Percentiles rank a stretch among this genome's conserved stretches.
phyloP scores from a whole-genome alignment of 2,888 invertebrate species.

The Erebia aethiops region DNA sequence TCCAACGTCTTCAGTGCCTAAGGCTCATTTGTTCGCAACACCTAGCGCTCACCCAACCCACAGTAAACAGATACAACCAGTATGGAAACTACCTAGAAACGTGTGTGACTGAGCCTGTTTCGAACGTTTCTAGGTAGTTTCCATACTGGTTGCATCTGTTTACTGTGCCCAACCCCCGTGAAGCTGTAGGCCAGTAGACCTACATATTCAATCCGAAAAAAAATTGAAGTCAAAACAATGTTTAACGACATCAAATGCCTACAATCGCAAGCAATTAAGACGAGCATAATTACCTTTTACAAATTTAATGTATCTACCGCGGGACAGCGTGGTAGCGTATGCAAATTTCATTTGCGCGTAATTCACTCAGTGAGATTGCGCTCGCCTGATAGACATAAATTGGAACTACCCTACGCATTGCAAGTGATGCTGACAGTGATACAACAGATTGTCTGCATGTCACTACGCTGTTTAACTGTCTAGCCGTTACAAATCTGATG shows the following conservation, averaged over 20 bases:
- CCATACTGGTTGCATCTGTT: too few species aligned
- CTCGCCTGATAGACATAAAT: conserved; percentile 88
- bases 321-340: conserved; percentile 75
- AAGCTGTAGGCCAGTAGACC: too few species aligned
- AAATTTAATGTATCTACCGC: conserved; percentile 51
- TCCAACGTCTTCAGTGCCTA: too few species aligned
- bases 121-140: too few species aligned
- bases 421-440: conserved; percentile 42
- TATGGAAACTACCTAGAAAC: too few species aligned
- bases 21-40: too few species aligned
- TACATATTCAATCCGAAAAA: too few species aligned
- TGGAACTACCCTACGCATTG: conserved; percentile 81
- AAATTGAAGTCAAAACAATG: conserved; percentile 2
- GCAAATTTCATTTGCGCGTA: conserved; percentile 87
- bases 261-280: conserved; percentile 35
- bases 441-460: conserved; percentile 8
- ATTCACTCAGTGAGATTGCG: conserved; percentile 87
- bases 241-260: conserved; percentile 13
- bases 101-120: too few species aligned
- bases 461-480: not conserved
- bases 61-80: too few species aligned
- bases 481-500: not conserved
- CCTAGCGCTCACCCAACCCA: too few species aligned
- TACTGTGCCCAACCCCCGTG: too few species aligned
- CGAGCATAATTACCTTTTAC: conserved; percentile 48